Base-by-base conservation (phyloP, 53 echinoderm and acorn worm species). In the Pentamera pediparva region DNA sequence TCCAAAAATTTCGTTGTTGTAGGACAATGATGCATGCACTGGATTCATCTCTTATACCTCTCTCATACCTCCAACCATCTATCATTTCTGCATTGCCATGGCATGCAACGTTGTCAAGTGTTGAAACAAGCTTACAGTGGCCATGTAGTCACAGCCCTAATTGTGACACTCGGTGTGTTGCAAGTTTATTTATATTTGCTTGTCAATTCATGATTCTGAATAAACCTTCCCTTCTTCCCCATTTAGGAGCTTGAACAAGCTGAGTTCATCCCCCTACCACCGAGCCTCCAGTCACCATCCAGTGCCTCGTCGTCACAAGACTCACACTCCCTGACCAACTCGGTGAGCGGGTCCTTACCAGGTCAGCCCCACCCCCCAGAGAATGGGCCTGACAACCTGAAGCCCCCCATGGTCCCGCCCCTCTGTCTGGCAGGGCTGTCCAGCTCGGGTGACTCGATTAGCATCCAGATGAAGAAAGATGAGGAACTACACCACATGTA, bases 181-280 rank as follows among this genome's bases (percentile, higher is more conserved):
- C 56, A 45, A 18, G 47, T 18, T 45, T 45, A 18, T 53, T 53
- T 18, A 22, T 2, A 53, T 26, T 53, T 9, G n/a, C 47, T 57
- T 57, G n/a, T n/a, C n/a, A n/a, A n/a, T n/a, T n/a, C n/a, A n/a
- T n/a, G n/a, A n/a, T n/a, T n/a, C n/a, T n/a, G n/a, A n/a, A n/a
- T n/a, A n/a, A n/a, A 41, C 34, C 17, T 26, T 27, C n/a, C 61
- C 13, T 39, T 25, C 29, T 13, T 67, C 43, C 38, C 63, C 0
- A 33, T 60, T 50, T 77, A 96, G 96, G 96, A 96, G 69, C 62
- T 91, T 59, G 88, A 91, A n/a, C 67, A 85, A 24, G 92, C 92
- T 35, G 89, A 89, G 25, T 89, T 81, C 79, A 89, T 89, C 21
- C 89, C 89, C 43, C 84, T 75, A 34, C 74, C 81, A 37, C 58